phyloP scores from a whole-genome alignment of 2,797 vertebrate species.

The Gallinago stenura region DNA sequence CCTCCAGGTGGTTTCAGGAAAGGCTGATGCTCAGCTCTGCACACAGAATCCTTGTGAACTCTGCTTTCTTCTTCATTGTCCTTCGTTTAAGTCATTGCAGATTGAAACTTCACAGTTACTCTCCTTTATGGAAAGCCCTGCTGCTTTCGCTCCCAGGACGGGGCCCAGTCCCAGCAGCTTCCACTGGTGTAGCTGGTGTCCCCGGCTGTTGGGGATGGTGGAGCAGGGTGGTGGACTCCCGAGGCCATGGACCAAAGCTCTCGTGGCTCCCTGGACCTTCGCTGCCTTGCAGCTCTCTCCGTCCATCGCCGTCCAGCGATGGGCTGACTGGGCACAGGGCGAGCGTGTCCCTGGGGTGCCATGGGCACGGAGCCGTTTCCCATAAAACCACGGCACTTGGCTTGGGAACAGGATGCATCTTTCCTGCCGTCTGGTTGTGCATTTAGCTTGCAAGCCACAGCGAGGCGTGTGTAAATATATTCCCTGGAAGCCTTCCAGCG shows the following conservation, averaged over 20 bases:
- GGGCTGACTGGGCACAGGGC: fast-evolving
- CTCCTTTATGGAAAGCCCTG: background rate
- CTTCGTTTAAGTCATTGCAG: background rate
- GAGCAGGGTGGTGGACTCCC: fast-evolving
- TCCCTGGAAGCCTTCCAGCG: fast-evolving
- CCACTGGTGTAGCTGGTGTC: fast-evolving
- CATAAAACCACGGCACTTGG: fast-evolving
- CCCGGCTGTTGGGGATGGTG: background rate
- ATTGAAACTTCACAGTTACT: background rate
- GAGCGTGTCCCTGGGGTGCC: fast-evolving
- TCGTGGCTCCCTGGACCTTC: fast-evolving
- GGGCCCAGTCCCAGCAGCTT: too few relatives aligned
- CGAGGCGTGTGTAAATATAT: background rate
- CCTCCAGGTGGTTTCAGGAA: background rate
- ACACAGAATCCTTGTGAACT: background rate
- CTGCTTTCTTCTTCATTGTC: background rate
- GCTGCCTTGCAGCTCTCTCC: background rate
- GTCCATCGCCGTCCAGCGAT: fast-evolving
- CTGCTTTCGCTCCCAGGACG: fast-evolving
- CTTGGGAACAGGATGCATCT: background rate
- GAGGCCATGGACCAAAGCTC: fast-evolving
- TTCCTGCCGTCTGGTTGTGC: background rate
- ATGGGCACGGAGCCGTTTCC: fast-evolving
- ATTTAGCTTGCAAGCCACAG: background rate
- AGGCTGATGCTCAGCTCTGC: background rate